Percentiles rank a stretch among this genome's conserved stretches.
These are phyloP conservation scores for Sebastiscus tertius DNA, from an alignment of 2,797 vertebrate species.

Conservation along the genomic window DNA sequence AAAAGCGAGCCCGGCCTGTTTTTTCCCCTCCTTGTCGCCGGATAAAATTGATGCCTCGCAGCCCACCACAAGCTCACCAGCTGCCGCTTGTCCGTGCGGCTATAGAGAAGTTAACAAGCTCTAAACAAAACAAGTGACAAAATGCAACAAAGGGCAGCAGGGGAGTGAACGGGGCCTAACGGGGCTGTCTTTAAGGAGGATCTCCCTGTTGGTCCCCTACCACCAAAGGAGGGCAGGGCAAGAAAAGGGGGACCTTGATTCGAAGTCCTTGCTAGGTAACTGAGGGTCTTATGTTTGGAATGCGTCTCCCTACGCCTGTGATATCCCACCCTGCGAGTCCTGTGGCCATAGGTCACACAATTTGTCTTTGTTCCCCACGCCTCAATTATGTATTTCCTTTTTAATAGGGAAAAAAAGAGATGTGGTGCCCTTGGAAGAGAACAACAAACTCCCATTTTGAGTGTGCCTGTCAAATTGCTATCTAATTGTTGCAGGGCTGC, in stretches of 20 bases:
- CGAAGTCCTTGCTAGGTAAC: slow-evolving; percentile 88
- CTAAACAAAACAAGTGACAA: slow-evolving; percentile 84
- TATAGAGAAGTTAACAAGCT: slow-evolving; percentile 86
- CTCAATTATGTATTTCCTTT: slow-evolving; percentile 81
- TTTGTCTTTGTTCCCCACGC: slow-evolving; percentile 76
- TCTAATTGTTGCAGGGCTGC: slow-evolving; percentile 95
- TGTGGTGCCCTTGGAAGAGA: slow-evolving; percentile 72
- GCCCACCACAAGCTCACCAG: slow-evolving; percentile 75
- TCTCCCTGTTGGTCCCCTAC: slow-evolving; percentile 69
- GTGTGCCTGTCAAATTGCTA: slow-evolving; percentile 95
- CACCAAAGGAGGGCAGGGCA: slow-evolving; percentile 74
- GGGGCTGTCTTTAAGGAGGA: slow-evolving; percentile 80
- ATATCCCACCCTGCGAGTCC: slow-evolving; percentile 77
- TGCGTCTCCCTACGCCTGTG: slow-evolving; percentile 79
- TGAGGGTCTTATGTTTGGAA: slow-evolving; percentile 89
- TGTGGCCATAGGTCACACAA: slow-evolving; percentile 82
- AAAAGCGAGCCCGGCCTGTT: slow-evolving; percentile 47
- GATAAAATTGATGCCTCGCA: slow-evolving; percentile 79
- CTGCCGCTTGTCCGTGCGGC: slow-evolving; percentile 77
- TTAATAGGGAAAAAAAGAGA: slow-evolving; percentile 37
- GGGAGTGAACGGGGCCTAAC: slow-evolving; percentile 67
- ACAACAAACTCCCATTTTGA: slow-evolving; percentile 86
- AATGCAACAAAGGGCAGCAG: slow-evolving; percentile 78
- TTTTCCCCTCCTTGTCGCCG: slow-evolving; percentile 51
- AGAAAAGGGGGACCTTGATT: slow-evolving; percentile 75